Percentiles rank a stretch among this genome's conserved stretches.
Evolutionary conservation across 1,140 invertebrate genomes (phyloP).

Genomic region (Tribolium castaneum): DNA sequence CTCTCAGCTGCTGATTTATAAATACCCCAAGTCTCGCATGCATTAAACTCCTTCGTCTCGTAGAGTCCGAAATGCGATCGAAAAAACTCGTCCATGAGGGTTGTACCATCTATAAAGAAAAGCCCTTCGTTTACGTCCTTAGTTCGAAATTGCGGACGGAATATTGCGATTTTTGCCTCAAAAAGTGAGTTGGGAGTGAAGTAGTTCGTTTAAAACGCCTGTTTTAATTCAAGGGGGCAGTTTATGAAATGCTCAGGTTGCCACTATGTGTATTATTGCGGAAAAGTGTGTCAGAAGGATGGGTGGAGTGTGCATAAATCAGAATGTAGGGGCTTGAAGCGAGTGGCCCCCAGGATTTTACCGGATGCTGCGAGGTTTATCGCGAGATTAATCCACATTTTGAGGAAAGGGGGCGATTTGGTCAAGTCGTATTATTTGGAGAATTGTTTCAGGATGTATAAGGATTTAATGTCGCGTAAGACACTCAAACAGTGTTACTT

Average conservation of each 20-base stretch:
- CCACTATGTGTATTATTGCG: conserved; percentile 84
- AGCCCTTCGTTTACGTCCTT: conserved; percentile 72
- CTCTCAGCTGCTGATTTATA: conserved; percentile 10
- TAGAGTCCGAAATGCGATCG: conserved; percentile 18
- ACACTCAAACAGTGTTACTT: conserved; percentile 44
- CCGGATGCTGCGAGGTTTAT: conserved; percentile 81
- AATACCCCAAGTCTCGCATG: neutral
- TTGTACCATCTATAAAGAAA: conserved; percentile 67
- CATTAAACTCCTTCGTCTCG: neutral
- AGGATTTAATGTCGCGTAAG: conserved; percentile 89
- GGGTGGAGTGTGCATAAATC: conserved; percentile 81
- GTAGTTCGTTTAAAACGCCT: neutral
- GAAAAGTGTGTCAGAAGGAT: conserved; percentile 77
- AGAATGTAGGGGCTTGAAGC: conserved; percentile 80
- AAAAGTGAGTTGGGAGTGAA: conserved; percentile 64
- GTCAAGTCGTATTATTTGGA: conserved; percentile 75
- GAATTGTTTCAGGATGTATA: conserved; percentile 78
- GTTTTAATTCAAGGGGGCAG: conserved; percentile 71
- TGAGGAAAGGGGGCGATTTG: conserved; percentile 73
- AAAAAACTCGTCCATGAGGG: conserved; percentile 60
- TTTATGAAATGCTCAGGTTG: conserved; percentile 82
- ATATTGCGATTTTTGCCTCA: conserved; percentile 73
- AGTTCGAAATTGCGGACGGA: conserved; percentile 69
- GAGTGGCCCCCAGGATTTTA: conserved; percentile 72
- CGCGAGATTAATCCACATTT: conserved; percentile 76